phyloP scores from a whole-genome alignment of 2,113 vertebrate species.

The Prionailurus viverrinus region DNA sequence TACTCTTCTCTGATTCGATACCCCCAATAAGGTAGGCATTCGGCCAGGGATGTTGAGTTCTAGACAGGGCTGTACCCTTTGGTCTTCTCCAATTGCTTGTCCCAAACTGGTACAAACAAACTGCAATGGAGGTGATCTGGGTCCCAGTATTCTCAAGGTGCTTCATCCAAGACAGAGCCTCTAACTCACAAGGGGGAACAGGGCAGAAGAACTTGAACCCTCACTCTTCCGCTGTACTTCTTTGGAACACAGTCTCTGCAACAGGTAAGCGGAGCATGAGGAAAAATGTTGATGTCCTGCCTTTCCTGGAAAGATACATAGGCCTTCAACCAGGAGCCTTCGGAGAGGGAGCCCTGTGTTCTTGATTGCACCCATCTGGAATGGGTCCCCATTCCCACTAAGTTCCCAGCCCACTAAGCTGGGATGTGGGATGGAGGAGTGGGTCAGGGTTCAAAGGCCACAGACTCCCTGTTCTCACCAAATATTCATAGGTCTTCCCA shows the following conservation, averaged over 20 bases:
- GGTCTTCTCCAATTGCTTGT: background rate
- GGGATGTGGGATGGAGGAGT: rapidly evolving
- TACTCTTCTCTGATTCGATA: background rate
- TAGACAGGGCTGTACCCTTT: background rate
- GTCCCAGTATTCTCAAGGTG: background rate
- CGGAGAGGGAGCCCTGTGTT: background rate
- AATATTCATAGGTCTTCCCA: background rate
- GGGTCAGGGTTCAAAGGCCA: background rate
- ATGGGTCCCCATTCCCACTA: no score
- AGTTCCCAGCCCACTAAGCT: background rate
- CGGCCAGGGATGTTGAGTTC: rapidly evolving
- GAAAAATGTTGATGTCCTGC: background rate
- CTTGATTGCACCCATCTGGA: rapidly evolving
- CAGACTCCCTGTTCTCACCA: background rate
- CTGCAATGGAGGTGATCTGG: background rate
- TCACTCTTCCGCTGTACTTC: background rate
- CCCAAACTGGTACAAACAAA: background rate
- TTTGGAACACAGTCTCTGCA: background rate
- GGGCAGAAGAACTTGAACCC: background rate
- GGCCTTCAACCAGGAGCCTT: background rate
- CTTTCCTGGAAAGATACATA: background rate
- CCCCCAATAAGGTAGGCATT: background rate
- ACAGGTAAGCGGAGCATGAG: background rate
- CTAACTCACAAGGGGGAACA: rapidly evolving
- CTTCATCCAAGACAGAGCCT: background rate